Evolutionary conservation across 37 sponge, comb jelly and placozoan genomes (phyloP).

Genomic region (Cladorhizidae sp.): DNA sequence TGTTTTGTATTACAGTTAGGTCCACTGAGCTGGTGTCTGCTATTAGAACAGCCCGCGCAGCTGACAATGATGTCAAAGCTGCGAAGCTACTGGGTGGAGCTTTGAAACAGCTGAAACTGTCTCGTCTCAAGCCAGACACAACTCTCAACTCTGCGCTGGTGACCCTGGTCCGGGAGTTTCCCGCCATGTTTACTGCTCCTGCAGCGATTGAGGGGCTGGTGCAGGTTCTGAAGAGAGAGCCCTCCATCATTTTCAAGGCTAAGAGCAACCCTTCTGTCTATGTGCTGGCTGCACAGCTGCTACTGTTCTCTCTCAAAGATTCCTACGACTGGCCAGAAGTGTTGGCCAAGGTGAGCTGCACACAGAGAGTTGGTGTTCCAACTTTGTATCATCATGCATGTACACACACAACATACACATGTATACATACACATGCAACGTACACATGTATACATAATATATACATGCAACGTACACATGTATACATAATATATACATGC

Average conservation of each 20-base stretch:
- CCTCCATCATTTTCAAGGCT: conserved; percentile 62
- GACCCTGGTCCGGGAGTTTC: conserved; percentile 20
- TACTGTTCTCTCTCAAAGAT: conserved; percentile 55
- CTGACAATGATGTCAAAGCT: conserved; percentile 29
- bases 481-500: too few relatives aligned
- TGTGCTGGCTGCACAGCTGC: conserved; percentile 58
- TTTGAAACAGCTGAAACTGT: conserved; percentile 66
- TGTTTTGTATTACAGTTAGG: conserved; percentile 41
- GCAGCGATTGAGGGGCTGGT: conserved; percentile 64
- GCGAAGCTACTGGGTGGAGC: conserved; percentile 41
- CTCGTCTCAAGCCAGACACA: conserved; percentile 68
- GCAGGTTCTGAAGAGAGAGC: conserved; percentile 60
- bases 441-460: too few relatives aligned
- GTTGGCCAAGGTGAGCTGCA: conserved; percentile 63
- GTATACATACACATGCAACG: too few relatives aligned
- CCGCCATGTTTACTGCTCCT: conserved; percentile 41
- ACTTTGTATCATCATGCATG: too few relatives aligned
- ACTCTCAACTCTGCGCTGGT: conserved; percentile 53
- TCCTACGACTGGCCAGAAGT: conserved; percentile 85
- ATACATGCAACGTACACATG: too few relatives aligned
- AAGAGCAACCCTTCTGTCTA: conserved; percentile 63
- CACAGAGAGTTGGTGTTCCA: neutral
- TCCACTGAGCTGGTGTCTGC: conserved; percentile 59
- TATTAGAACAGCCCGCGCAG: conserved; percentile 27
- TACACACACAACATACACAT: too few relatives aligned